Conservation (phyloP, 1,140 invertebrate genomes). For the Tribolium castaneum region DNA sequence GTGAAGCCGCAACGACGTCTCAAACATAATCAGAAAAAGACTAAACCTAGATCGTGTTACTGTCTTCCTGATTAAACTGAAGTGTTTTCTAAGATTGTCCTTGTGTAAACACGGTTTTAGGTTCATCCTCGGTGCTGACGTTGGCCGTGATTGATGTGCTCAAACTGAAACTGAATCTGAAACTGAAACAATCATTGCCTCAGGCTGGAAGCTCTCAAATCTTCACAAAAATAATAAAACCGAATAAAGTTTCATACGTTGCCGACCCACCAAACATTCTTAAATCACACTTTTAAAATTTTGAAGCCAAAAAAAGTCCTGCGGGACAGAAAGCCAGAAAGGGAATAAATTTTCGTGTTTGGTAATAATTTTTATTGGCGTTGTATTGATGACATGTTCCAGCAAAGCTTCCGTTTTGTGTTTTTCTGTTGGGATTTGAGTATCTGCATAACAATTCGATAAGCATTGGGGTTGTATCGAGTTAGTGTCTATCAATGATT, state of each 20-base stretch:
- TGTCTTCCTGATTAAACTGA: constrained; percentile 12
- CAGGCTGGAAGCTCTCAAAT: not conserved
- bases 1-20: not conserved
- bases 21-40: not conserved
- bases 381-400: not conserved
- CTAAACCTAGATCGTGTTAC: not conserved
- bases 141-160: constrained; percentile 36
- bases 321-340: too few relatives aligned
- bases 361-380: not conserved
- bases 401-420: not conserved
- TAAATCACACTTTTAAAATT: not conserved
- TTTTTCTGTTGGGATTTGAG: not conserved
- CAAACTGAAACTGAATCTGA: constrained; percentile 37
- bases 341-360: too few relatives aligned
- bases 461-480: constrained; percentile 12
- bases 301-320: too few relatives aligned
- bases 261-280: not conserved
- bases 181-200: constrained; percentile 37
- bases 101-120: constrained; percentile 26
- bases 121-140: constrained; percentile 20
- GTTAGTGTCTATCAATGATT: constrained; percentile 7
- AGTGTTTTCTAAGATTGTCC: constrained; percentile 14
- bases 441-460: constrained; percentile 1
- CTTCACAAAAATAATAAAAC: constrained; percentile 1
- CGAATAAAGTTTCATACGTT: constrained; percentile 21